phyloP scores from a whole-genome alignment of 2,113 vertebrate species.

The Pseudorhombus dupliciocellatus region DNA sequence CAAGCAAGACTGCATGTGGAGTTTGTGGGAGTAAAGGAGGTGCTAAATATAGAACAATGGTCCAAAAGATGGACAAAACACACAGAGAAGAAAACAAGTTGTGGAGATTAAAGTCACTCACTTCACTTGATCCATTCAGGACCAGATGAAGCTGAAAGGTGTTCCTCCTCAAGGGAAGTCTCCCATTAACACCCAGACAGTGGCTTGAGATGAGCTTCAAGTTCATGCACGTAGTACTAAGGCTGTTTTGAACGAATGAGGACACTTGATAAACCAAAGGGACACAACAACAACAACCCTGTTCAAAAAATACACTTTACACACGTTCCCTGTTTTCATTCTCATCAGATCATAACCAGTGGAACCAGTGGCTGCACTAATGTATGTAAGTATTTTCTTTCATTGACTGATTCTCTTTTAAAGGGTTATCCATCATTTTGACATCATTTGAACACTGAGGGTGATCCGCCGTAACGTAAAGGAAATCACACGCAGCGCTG shows the following conservation, averaged over 20 bases:
- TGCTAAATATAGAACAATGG: constrained; percentile 1
- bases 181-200: constrained; percentile 64
- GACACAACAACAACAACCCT: constrained; percentile 8
- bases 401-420: not conserved
- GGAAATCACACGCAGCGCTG: not conserved
- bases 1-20: constrained; percentile 30
- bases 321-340: not conserved
- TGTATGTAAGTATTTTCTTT: too few relatives aligned
- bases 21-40: constrained; percentile 7
- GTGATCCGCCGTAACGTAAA: not conserved
- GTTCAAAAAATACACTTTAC: not conserved
- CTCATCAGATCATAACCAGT: not conserved
- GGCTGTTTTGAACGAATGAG: not conserved
- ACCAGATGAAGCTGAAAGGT: constrained; percentile 35
- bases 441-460: not conserved
- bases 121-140: constrained; percentile 11
- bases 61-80: constrained; percentile 3
- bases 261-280: not conserved
- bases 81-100: not conserved
- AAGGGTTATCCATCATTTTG: not conserved
- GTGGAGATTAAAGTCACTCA: constrained; percentile 5
- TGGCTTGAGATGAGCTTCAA: constrained; percentile 24
- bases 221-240: constrained; percentile 33
- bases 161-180: constrained; percentile 44
- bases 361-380: not conserved